These are phyloP conservation scores for Coecobrya sp. DNA, from an alignment of 2,888 invertebrate genomes.

Conservation along the genomic window DNA sequence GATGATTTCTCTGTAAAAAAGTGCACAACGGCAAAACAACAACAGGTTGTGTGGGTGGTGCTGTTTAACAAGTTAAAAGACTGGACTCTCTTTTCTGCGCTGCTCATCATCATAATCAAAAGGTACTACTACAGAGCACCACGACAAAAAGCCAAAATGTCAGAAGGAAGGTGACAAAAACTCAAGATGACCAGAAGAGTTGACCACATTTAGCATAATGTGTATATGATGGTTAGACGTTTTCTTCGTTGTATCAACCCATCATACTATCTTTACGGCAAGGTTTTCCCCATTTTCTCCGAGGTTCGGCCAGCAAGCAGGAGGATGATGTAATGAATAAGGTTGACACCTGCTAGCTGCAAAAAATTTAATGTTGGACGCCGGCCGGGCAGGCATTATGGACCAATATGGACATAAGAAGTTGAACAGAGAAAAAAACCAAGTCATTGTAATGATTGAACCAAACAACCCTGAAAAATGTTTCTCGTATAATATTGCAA, in stretches of 20 bases:
- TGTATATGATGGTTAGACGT: too few species aligned
- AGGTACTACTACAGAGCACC: too few species aligned
- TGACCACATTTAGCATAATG: too few species aligned
- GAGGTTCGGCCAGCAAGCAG: too few species aligned
- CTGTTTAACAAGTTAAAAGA: not conserved
- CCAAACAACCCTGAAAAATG: too few species aligned
- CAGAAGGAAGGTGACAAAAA: not conserved
- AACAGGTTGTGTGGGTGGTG: not conserved
- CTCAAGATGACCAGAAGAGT: not conserved
- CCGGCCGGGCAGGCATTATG: not conserved
- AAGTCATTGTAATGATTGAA: too few species aligned
- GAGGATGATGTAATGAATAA: too few species aligned
- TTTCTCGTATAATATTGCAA: too few species aligned
- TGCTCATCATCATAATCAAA: too few species aligned
- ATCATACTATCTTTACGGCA: not conserved
- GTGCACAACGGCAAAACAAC: not conserved
- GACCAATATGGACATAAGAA: not conserved
- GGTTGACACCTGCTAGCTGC: not conserved
- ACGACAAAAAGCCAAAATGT: not conserved
- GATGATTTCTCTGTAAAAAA: not conserved
- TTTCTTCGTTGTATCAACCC: not conserved
- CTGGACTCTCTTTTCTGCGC: not conserved
- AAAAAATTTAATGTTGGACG: not conserved
- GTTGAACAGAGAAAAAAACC: not conserved
- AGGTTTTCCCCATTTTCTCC: constrained; percentile 22